Base-by-base conservation (phyloP, 1,140 invertebrate genomes). In the Aleiodes sp. region DNA sequence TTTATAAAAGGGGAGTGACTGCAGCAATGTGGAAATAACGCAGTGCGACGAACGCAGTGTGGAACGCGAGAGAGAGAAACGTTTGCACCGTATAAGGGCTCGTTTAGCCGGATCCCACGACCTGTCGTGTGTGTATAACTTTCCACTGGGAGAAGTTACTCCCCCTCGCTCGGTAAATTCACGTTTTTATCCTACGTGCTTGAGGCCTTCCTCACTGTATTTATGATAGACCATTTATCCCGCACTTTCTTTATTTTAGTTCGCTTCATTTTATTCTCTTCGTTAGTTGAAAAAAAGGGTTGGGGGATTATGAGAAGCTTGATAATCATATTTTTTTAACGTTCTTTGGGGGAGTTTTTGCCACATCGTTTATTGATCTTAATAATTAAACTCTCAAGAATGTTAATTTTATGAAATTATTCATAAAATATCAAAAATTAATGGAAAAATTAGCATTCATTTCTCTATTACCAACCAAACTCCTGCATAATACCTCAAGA, bases 51-150 rank as follows among this genome's bases (percentile, higher is more conserved):
- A 68, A 61, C 29, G 46, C 46, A 2, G 4, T n/a, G n/a, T 66
- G 64, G 60, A 56, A 70, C 29, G 46, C 70, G 52, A 37, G 61
- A 19, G 37, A 39, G 19, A 56, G 71, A 70, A 77, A 77, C 74
- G 70, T 79, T 76, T 75, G 61, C 31, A 62, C 75, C 73, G 29
- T 80, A 76, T 76, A 80, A 71, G 76, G 75, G 70, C 59, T 65
- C 69, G 73, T 72, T 79, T 79, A 76, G 71, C 70, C 52, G 62
- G 52, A 73, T 60, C 70, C 46, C 46, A 57, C 46, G 64, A 43
- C 16, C 35, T 39, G 21, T 33, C 21, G 26, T 41, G 60, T 39
- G 33, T 39, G 41, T 16, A 16, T 16, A 46, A 33, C 31, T 26
- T 28, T 60, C 28, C 52, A 60, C 31, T 26, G 10, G 28, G 57